Evolutionary conservation across 2,888 invertebrate genomes (phyloP).

Genomic region (Rhagonycha lutea): DNA sequence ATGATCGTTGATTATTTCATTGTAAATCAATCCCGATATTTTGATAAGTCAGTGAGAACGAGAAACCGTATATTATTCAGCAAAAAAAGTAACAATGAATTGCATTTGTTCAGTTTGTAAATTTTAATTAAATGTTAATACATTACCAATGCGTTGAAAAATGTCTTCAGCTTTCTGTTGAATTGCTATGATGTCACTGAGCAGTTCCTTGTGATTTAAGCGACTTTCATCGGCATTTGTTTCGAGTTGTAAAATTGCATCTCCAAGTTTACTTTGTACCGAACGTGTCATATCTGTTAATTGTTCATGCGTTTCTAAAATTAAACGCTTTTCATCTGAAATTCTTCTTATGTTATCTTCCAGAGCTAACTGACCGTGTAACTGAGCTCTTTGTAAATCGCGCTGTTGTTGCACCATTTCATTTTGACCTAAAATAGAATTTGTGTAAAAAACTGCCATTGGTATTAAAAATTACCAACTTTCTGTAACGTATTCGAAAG

Average conservation of each 20-base stretch:
- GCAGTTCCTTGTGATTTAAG: constrained; percentile 59
- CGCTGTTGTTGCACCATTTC: constrained; percentile 59
- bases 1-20: too few relatives aligned
- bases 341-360: constrained; percentile 61
- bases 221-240: constrained; percentile 57
- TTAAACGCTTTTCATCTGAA: constrained; percentile 63
- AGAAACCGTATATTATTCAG: too few relatives aligned
- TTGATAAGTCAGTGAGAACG: too few relatives aligned
- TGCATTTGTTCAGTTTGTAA: too few relatives aligned
- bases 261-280: constrained; percentile 61
- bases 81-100: too few relatives aligned
- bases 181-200: constrained; percentile 60
- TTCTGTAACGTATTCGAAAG: constrained; percentile 42
- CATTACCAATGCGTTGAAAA: constrained; percentile 60
- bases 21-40: too few relatives aligned
- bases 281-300: constrained; percentile 60
- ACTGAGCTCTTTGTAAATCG: constrained; percentile 57
- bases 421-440: constrained; percentile 52
- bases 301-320: constrained; percentile 62
- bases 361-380: constrained; percentile 57
- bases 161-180: constrained; percentile 60
- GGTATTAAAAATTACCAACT: constrained; percentile 23
- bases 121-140: not conserved
- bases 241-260: constrained; percentile 57
- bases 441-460: not conserved